Evolutionary conservation across 2,797 vertebrate genomes (phyloP).

Genomic region (Gastrophryne carolinensis): DNA sequence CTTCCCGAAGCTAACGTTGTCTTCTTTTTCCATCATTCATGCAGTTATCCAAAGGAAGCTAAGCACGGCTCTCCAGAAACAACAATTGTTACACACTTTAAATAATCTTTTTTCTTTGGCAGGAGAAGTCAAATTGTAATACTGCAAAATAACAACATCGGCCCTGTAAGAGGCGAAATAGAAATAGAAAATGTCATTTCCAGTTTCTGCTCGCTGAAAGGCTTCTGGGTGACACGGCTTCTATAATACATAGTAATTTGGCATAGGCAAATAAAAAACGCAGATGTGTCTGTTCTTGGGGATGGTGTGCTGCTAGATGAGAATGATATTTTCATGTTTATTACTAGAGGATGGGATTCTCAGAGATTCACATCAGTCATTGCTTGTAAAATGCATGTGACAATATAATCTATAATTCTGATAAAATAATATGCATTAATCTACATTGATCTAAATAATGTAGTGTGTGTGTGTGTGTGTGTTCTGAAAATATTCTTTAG

Average conservation of each 20-base stretch:
- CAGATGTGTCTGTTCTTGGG: not conserved
- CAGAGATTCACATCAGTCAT: not conserved
- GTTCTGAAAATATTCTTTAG: no score
- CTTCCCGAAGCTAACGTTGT: not conserved
- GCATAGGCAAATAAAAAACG: not conserved
- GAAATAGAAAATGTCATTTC: conserved; percentile 42
- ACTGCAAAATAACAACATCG: conserved; percentile 3
- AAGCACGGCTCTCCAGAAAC: conserved; percentile 2
- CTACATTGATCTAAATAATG: conserved; percentile 20
- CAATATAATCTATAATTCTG: not conserved
- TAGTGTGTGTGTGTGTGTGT: no score
- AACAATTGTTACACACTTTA: conserved; percentile 3
- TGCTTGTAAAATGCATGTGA: conserved; percentile 15
- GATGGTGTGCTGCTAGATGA: not conserved
- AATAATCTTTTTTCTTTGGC: conserved; percentile 31
- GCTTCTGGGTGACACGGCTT: conserved; percentile 8
- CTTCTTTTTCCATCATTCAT: not conserved
- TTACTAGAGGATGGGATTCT: not conserved
- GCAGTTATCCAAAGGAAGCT: not conserved
- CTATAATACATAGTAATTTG: conserved; percentile 15
- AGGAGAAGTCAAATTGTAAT: conserved; percentile 7
- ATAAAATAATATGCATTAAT: not conserved
- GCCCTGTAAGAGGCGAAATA: not conserved
- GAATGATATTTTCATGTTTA: not conserved
- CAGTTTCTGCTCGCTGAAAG: conserved; percentile 21